Percentiles rank a stretch among this genome's conserved stretches.
Conservation (phyloP, 2,888 invertebrate species). For the Heterodera filipjevi region DNA sequence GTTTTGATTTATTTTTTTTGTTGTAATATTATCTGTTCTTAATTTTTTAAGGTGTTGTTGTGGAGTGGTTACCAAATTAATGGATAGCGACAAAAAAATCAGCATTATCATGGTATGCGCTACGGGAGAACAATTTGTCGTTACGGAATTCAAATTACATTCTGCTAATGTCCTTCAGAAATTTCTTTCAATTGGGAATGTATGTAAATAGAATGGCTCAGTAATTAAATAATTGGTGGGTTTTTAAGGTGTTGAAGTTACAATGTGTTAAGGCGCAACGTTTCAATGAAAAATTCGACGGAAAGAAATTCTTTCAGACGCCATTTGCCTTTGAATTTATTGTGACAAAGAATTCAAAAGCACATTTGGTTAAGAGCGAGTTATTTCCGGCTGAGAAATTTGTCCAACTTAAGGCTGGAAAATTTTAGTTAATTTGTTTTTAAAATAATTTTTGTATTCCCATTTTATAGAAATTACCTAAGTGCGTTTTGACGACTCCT, state of each 20-base stretch:
- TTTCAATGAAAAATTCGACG: neutral
- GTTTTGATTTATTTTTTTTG: too few species aligned
- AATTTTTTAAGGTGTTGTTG: neutral
- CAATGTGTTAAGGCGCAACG: neutral
- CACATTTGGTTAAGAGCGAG: too few species aligned
- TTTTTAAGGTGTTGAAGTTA: neutral
- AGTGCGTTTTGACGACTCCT: neutral
- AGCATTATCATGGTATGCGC: neutral
- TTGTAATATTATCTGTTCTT: neutral
- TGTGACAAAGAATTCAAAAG: neutral
- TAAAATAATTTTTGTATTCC: neutral
- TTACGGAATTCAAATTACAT: neutral
- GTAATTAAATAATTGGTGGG: neutral
- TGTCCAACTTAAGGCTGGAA: neutral
- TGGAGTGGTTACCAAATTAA: neutral
- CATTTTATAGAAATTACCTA: neutral
- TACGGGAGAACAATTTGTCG: neutral
- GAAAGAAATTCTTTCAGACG: neutral
- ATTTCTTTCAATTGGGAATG: too few species aligned
- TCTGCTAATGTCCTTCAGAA: too few species aligned
- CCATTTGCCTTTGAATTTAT: neutral
- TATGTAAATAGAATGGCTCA: neutral
- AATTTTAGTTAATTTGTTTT: neutral
- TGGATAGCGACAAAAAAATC: neutral
- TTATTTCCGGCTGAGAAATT: neutral